Evolutionary conservation across 2,113 vertebrate species (phyloP).

Genomic region (Cnemophilus loriae): DNA sequence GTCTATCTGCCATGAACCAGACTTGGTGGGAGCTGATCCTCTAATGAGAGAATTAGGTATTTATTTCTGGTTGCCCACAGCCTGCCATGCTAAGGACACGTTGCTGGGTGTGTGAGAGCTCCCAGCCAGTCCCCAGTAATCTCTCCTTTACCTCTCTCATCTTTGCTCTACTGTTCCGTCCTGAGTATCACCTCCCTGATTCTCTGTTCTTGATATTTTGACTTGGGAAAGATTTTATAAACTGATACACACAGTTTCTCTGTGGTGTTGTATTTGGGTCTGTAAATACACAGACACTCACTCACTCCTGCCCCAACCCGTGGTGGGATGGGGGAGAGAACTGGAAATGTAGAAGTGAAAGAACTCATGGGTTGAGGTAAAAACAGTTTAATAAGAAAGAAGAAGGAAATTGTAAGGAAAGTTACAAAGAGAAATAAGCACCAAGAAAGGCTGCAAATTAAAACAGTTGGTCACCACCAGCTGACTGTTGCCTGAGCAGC

Average conservation of each 20-base stretch:
- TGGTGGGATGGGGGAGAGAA: not conserved
- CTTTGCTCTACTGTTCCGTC: not conserved
- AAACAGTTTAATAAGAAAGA: not conserved
- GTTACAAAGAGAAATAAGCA: not conserved
- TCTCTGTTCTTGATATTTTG: not conserved
- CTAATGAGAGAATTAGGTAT: constrained; percentile 39
- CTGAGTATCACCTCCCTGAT: not conserved
- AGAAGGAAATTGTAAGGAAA: not conserved
- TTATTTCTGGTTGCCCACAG: constrained; percentile 43
- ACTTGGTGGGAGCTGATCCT: not conserved
- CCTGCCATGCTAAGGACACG: not conserved
- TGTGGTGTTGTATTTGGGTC: not conserved
- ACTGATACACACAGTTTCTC: not conserved
- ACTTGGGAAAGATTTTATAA: not conserved
- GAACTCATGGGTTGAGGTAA: not conserved
- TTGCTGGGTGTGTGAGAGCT: not conserved
- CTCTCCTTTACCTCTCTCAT: not conserved
- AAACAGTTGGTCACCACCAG: not conserved
- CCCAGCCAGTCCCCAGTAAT: not conserved
- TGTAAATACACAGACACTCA: not conserved
- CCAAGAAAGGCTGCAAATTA: not conserved
- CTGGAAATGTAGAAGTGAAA: not conserved
- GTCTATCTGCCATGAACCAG: not conserved
- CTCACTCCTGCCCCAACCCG: not conserved
- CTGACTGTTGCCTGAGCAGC: not conserved